These are phyloP conservation scores for Gobio occitaniae DNA, from an alignment of 2,797 vertebrate genomes.

Conservation along the genomic window DNA sequence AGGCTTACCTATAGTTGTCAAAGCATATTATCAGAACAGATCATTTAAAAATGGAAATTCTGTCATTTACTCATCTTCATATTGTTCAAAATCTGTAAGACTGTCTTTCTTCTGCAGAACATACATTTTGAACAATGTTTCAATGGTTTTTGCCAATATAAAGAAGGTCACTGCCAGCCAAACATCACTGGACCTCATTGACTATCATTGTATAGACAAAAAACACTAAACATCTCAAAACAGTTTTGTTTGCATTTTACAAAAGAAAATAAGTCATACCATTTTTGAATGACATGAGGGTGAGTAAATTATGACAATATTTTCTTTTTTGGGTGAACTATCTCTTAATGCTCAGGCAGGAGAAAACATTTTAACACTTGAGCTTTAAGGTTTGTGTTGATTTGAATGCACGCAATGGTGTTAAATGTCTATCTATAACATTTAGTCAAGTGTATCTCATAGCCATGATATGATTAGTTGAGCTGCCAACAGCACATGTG, in stretches of 20 bases:
- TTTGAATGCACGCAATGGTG: constrained; percentile 21
- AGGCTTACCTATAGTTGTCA: not conserved
- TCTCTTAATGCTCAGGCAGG: not conserved
- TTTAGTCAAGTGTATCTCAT: constrained; percentile 34
- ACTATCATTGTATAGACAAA: not conserved
- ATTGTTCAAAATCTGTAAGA: not conserved
- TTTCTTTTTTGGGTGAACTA: not conserved
- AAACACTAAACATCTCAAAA: not conserved
- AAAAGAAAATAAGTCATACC: not conserved
- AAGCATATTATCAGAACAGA: not conserved
- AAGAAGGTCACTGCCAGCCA: too few species aligned
- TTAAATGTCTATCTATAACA: constrained; percentile 30
- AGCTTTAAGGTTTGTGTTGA: not conserved
- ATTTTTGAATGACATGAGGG: not conserved
- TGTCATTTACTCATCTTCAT: not conserved
- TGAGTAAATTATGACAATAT: not conserved
- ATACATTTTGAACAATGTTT: not conserved
- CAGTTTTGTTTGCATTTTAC: not conserved
- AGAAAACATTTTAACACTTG: not conserved
- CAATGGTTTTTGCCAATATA: not conserved
- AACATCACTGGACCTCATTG: not conserved
- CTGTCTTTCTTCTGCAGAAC: not conserved
- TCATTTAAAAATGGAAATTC: not conserved
- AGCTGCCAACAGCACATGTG: constrained; percentile 30
- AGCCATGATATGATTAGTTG: constrained; percentile 5